Evolutionary conservation across 1,140 invertebrate species (phyloP).

Genomic region (Tetramorium alpestre): DNA sequence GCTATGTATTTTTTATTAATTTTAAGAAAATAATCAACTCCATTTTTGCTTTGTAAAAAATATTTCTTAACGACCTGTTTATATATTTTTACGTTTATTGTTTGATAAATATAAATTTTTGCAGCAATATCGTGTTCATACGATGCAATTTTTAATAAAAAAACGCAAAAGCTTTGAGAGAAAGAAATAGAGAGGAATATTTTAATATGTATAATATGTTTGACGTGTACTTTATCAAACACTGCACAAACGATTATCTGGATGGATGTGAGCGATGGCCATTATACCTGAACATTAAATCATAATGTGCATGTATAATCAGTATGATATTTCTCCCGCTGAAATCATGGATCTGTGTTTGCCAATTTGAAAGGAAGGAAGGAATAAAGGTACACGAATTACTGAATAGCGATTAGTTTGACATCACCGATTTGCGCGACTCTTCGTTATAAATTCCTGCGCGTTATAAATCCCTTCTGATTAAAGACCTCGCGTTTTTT

Average conservation of each 20-base stretch:
- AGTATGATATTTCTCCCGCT: background rate
- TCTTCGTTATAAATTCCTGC: background rate
- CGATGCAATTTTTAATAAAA: background rate
- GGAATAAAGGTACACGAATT: constrained; percentile 12
- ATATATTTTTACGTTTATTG: background rate
- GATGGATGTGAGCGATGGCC: constrained; percentile 1
- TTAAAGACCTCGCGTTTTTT: background rate
- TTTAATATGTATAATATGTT: background rate
- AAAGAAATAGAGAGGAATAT: background rate
- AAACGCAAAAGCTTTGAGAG: background rate
- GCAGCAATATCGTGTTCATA: background rate
- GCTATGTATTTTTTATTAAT: background rate
- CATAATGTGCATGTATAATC: constrained; percentile 23
- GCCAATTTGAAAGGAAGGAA: background rate
- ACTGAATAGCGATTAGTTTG: constrained; percentile 11
- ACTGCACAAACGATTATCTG: constrained; percentile 20
- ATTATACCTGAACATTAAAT: constrained; percentile 22
- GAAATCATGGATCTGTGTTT: constrained; percentile 7
- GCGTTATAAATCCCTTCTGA: background rate
- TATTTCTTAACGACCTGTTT: background rate
- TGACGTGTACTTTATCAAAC: background rate
- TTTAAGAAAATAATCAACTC: background rate
- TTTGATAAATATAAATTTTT: background rate
- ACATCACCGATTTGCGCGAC: background rate
- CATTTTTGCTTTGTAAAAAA: background rate